Percentiles rank a stretch among this genome's conserved stretches.
These are phyloP conservation scores for Struthidea cinerea DNA, from an alignment of 2,113 vertebrate species.

Conservation along the genomic window DNA sequence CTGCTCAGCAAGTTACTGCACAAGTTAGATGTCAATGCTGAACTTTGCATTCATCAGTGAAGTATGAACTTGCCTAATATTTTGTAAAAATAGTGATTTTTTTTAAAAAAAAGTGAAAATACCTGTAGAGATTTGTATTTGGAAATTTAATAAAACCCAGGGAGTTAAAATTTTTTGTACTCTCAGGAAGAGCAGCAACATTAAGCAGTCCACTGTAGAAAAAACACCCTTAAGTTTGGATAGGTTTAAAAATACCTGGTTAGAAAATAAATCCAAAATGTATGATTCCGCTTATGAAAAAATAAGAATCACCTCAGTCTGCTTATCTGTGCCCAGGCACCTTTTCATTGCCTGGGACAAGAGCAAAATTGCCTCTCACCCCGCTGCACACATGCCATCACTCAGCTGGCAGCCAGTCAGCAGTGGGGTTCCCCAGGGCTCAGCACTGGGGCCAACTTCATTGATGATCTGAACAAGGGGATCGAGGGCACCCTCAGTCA, in stretches of 20 bases:
- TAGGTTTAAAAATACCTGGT: neutral
- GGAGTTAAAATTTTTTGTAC: neutral
- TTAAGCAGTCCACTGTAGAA: neutral
- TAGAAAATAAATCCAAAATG: neutral
- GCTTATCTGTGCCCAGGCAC: neutral
- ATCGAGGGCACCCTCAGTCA: neutral
- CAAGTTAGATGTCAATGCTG: neutral
- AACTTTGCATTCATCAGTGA: neutral
- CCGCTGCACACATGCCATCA: neutral
- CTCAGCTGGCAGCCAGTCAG: neutral
- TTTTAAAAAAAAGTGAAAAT: neutral
- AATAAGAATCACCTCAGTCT: neutral
- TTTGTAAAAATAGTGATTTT: neutral
- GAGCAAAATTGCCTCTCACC: neutral
- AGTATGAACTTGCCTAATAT: neutral
- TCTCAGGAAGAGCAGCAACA: neutral
- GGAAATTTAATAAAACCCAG: neutral
- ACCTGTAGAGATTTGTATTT: neutral
- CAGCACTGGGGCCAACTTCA: neutral
- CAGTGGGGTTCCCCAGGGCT: accelerated
- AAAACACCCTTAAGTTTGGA: neutral
- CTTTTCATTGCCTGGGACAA: neutral
- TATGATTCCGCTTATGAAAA: neutral
- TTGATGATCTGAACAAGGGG: accelerated
- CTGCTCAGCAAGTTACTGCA: neutral